Percentiles rank a stretch among this genome's conserved stretches.
Evolutionary conservation across 1,140 invertebrate species (phyloP).

Genomic region (Antheraea pernyi): DNA sequence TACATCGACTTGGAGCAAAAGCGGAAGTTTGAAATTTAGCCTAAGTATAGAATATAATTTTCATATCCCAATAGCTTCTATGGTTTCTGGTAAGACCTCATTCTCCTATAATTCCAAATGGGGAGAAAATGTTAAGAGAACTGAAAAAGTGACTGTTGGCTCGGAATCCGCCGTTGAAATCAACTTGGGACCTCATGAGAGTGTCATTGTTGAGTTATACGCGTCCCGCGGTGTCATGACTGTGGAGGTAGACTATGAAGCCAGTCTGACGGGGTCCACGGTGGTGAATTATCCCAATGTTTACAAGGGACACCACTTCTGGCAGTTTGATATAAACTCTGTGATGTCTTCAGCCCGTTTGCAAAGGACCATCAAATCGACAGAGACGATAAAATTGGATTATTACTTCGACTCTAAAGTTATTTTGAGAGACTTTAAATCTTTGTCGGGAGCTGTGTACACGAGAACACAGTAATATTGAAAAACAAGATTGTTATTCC

Average conservation of each 20-base stretch:
- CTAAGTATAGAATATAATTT: slow-evolving; percentile 13
- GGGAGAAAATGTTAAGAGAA: slow-evolving; percentile 30
- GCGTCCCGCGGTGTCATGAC: slow-evolving; percentile 28
- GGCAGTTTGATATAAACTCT: slow-evolving; percentile 33
- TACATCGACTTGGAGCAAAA: slow-evolving; percentile 17
- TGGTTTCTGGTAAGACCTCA: neutral
- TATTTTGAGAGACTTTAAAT: slow-evolving; percentile 27
- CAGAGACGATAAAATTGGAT: slow-evolving; percentile 34
- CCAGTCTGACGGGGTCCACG: slow-evolving; percentile 33
- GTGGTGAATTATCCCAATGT: slow-evolving; percentile 36
- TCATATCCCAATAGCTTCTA: neutral
- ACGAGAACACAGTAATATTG: neutral
- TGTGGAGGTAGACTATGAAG: slow-evolving; percentile 41
- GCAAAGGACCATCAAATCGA: slow-evolving; percentile 20
- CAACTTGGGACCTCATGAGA: slow-evolving; percentile 34
- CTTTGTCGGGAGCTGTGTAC: neutral
- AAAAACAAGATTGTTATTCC: no score
- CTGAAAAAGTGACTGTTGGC: slow-evolving; percentile 28
- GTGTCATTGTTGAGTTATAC: slow-evolving; percentile 26
- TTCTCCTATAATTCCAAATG: slow-evolving; percentile 33
- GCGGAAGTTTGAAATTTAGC: neutral
- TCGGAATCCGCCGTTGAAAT: slow-evolving; percentile 29
- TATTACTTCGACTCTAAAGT: slow-evolving; percentile 36
- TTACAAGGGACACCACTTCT: slow-evolving; percentile 44
- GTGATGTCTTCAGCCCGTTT: slow-evolving; percentile 30